Conservation (phyloP, 2,888 invertebrate genomes). For the Drosophila colorata region DNA sequence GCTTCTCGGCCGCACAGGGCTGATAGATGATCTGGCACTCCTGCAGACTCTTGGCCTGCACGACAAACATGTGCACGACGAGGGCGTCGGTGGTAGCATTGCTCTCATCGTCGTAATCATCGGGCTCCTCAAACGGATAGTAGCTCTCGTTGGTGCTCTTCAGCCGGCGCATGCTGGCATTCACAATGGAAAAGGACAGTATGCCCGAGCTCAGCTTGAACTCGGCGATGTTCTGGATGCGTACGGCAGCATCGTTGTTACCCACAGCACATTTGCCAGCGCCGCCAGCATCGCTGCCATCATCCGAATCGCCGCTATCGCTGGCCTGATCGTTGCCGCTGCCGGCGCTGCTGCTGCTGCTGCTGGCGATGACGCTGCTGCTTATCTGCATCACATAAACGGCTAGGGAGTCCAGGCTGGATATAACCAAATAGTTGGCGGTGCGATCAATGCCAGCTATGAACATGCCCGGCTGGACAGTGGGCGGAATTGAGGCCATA, state of each 20-base stretch:
- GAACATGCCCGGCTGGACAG: slow-evolving; percentile 67
- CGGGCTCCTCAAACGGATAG: slow-evolving; percentile 87
- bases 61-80: slow-evolving; percentile 89
- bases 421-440: slow-evolving; percentile 93
- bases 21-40: slow-evolving; percentile 91
- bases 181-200: slow-evolving; percentile 94
- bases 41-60: slow-evolving; percentile 95
- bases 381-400: slow-evolving; percentile 92
- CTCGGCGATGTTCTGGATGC: slow-evolving; percentile 92
- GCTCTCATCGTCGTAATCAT: slow-evolving; percentile 87
- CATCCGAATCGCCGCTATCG: slow-evolving; percentile 49
- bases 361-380: slow-evolving; percentile 86
- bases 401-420: slow-evolving; percentile 93
- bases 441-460: slow-evolving; percentile 92
- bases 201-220: slow-evolving; percentile 95
- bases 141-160: slow-evolving; percentile 85
- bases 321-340: slow-evolving; percentile 19
- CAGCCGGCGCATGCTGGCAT: slow-evolving; percentile 88
- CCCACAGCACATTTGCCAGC: slow-evolving; percentile 23
- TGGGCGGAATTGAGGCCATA: slow-evolving; percentile 58
- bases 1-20: slow-evolving; percentile 83
- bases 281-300: slow-evolving; percentile 31
- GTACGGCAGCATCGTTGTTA: slow-evolving; percentile 84
- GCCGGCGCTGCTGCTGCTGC: slow-evolving; percentile 79
- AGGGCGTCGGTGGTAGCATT: slow-evolving; percentile 86